Conservation (phyloP, 2,113 vertebrate genomes). For the Gasterosteus aculeatus region DNA sequence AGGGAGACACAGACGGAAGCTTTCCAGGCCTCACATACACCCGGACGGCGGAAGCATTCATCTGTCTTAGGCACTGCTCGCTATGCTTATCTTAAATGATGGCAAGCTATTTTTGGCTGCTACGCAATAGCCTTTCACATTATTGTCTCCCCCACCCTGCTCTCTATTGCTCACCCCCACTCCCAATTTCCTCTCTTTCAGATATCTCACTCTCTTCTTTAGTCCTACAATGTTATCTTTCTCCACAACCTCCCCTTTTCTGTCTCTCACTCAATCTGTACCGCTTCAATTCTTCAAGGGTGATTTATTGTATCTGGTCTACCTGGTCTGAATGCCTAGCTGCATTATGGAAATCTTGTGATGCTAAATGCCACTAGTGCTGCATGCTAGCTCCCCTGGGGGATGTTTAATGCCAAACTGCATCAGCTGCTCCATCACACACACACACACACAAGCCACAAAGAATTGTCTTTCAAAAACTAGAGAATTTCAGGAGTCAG, state of each 20-base stretch:
- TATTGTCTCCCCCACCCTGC: slow-evolving; percentile 16
- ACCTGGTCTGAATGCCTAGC: slow-evolving; percentile 59
- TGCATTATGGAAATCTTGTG: slow-evolving; percentile 69
- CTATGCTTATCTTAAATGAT: slow-evolving; percentile 73
- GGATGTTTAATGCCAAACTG: slow-evolving; percentile 33
- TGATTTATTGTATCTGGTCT: slow-evolving; percentile 71
- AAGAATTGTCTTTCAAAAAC: no score
- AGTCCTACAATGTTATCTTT: background rate
- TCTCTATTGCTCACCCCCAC: slow-evolving; percentile 16
- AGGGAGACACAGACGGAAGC: slow-evolving; percentile 33
- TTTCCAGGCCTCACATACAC: slow-evolving; percentile 48
- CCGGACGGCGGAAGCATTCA: slow-evolving; percentile 51
- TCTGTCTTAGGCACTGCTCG: slow-evolving; percentile 52
- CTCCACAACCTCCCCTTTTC: background rate
- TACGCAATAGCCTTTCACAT: slow-evolving; percentile 49
- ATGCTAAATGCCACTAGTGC: slow-evolving; percentile 51
- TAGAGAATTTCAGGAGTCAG: slow-evolving; percentile 18
- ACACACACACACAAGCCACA: slow-evolving; percentile 5
- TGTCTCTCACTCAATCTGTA: slow-evolving; percentile 27
- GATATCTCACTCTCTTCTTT: slow-evolving; percentile 41
- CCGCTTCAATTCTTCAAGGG: slow-evolving; percentile 39
- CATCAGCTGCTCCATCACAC: slow-evolving; percentile 35
- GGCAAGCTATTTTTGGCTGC: slow-evolving; percentile 65
- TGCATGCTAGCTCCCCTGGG: slow-evolving; percentile 46
- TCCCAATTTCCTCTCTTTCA: slow-evolving; percentile 35